Conservation (phyloP, 2,113 vertebrate genomes). For the Syngnathus typhle region DNA sequence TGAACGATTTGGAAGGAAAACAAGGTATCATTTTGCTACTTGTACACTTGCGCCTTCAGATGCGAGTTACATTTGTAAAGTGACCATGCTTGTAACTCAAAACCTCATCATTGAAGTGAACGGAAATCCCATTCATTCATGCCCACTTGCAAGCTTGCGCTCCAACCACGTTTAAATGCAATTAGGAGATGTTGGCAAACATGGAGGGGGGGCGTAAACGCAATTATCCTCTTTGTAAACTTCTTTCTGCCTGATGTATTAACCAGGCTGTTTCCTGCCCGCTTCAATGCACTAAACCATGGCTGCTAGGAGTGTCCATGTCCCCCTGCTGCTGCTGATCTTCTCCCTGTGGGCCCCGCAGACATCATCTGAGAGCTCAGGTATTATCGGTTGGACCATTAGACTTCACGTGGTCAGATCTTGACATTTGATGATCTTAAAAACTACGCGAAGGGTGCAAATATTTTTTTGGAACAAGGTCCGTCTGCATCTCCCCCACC, state of each 20-base stretch:
- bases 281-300: constrained; percentile 69
- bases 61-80: no score
- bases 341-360: constrained; percentile 58
- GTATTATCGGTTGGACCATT: constrained; percentile 14
- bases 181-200: constrained; percentile 9
- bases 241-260: constrained; percentile 1
- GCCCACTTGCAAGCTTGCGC: neutral
- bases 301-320: constrained; percentile 57
- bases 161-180: neutral
- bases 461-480: no score
- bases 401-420: no score
- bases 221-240: constrained; percentile 28
- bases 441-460: no score
- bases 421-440: no score
- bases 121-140: no score
- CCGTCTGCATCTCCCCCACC: constrained; percentile 6
- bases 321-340: constrained; percentile 55
- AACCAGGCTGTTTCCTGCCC: neutral
- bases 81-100: no score
- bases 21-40: no score
- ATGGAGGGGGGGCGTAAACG: constrained; percentile 24
- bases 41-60: no score
- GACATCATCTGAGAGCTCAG: constrained; percentile 63
- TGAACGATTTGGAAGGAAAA: no score
- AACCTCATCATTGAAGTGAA: no score